These are phyloP conservation scores for Argopecten irradians DNA, from an alignment of 1,140 invertebrate species.

Conservation along the genomic window DNA sequence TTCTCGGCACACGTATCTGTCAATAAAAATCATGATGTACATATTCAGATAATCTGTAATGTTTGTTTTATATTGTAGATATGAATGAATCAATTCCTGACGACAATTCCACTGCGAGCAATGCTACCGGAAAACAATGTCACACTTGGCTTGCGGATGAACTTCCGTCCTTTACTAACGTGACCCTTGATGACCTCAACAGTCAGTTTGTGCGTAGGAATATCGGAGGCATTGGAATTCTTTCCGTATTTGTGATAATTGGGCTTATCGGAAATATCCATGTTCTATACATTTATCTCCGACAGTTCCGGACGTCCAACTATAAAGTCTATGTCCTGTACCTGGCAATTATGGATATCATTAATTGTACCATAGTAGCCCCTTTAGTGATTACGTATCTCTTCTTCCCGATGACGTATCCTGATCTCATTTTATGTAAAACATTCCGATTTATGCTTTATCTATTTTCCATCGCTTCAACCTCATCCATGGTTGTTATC, in stretches of 20 bases:
- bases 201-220: conserved; percentile 45
- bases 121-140: conserved; percentile 29
- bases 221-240: conserved; percentile 41
- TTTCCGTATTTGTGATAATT: conserved; percentile 26
- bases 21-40: no score
- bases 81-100: neutral
- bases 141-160: conserved; percentile 43
- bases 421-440: conserved; percentile 54
- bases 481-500: conserved; percentile 58
- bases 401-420: conserved; percentile 56
- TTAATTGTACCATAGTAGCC: conserved; percentile 56
- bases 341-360: conserved; percentile 59
- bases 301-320: conserved; percentile 48
- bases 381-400: conserved; percentile 61
- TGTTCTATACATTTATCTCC: conserved; percentile 43
- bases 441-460: conserved; percentile 55
- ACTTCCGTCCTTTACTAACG: conserved; percentile 28
- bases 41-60: no score
- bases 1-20: no score
- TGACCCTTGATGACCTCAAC: conserved; percentile 44
- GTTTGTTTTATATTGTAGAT: neutral
- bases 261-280: conserved; percentile 48
- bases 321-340: conserved; percentile 54
- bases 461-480: conserved; percentile 54
- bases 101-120: neutral